Base-by-base conservation (phyloP, 2,888 invertebrate species). In the Polyommatus icarus region DNA sequence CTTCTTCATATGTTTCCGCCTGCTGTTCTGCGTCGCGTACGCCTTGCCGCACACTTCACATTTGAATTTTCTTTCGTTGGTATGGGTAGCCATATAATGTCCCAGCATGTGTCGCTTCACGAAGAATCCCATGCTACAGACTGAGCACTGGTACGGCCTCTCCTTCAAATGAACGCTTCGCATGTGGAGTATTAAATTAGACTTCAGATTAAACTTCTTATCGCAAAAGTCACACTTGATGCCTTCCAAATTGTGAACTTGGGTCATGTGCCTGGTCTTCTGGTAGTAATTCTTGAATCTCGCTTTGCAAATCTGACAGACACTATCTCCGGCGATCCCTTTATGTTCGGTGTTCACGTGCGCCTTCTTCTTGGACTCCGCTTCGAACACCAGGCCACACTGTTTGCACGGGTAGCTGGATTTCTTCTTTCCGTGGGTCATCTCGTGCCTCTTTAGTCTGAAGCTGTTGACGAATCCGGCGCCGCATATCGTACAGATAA, bases 11-110 rank as follows among this genome's bases (percentile, higher is more conserved):
- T 93, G 93, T 79, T 91, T 92, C 36, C 91, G 83, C 76, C 87
- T 89, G 79, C 92, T 91, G 76, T 89, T 92, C 82, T 92, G 91
- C 3, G 92, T 93, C 0, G 92, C 92, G 78, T 92, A 95, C 81
- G 94, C 95, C 78, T 95, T 95, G 0, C 95, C 94, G 81, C 96
- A 96, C 0, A 95, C 89, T 18, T 95, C 95, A 81, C 96, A 96
- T 78, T 95, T 94, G 78, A 94, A 95, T 32, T 91, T 93, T 54
- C 94, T 91, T 67, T 95, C 95, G 76, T 94, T 94, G 0, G 93
- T 93, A 78, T 93, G 93, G 15, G 91, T 91, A 2, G 92, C 90
- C 86, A 93, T 85, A 78, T 94, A 93, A 82, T 95, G 95, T 0
- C 91, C 91, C 20, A 91, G 82, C 88, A 92, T 92, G 80, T 95